Base-by-base conservation (phyloP, 1,140 invertebrate species). In the Hylyphantes graminicola region DNA sequence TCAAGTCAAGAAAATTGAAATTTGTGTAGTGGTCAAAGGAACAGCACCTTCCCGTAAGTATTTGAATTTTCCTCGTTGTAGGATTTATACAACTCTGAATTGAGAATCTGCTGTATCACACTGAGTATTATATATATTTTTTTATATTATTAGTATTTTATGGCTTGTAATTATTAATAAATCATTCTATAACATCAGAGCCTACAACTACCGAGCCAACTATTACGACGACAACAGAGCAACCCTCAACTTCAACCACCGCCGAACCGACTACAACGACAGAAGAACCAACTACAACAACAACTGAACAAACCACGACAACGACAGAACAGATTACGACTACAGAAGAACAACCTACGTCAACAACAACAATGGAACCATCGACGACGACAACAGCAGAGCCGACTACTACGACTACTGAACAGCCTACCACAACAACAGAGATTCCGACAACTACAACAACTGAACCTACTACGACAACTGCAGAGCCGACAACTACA, bases 321-420 rank as follows among this genome's bases (percentile, higher is more conserved):
- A 70, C 61, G 4, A 21, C 19, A 10, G 51, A 35, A 35, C 21
- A 17, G 50, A 11, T 13, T 12, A 12, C 21, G 19, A 54, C 74
- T 6, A 68, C 73, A 0, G 57, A 73, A 9, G 59, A 73, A 54
- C 51, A 57, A 53, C n/a, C 75, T 12, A 7, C 76, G 59, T 9
- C 57, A 51, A 12, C 82, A 12, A 21, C 73, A 50, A 57, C 68
- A 13, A 51, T n/a, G 51, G 53, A 21, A 51, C 11, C 19, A 13
- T 13, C 79, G 10, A 67, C 64, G 12, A 79, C 82, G 3, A 70
- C 70, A 21, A 64, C 59, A 11, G 9, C 54, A 67, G 72, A 72
- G 17, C 12, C 82, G 0, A 63, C 82, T 15, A 74, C 67, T 10
- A 77, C 72, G 19, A 68, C 82, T 54, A 78, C 74, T n/a, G 21